phyloP scores from a whole-genome alignment of 1,140 invertebrate species.

The Sycophaga agraensis region DNA sequence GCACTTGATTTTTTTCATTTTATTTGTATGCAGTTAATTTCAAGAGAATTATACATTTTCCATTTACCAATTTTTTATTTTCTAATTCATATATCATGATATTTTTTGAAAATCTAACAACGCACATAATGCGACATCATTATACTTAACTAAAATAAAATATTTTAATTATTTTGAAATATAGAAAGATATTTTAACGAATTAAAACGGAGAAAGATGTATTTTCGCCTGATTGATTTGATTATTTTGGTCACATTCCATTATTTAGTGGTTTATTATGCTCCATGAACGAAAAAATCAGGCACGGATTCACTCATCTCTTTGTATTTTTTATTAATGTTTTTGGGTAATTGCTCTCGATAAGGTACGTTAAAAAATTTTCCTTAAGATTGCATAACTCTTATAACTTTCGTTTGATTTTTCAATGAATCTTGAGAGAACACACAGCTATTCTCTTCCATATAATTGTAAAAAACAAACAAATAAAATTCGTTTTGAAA shows the following conservation, averaged over 20 bases:
- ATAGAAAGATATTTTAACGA: slow-evolving; percentile 27
- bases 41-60: slow-evolving; percentile 23
- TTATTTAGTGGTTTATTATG: slow-evolving; percentile 9
- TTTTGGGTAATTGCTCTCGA: slow-evolving; percentile 22
- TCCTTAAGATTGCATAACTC: slow-evolving; percentile 5
- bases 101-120: no score
- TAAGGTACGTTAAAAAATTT: slow-evolving; percentile 15
- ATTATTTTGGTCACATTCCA: slow-evolving; percentile 10
- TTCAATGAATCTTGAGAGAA: slow-evolving; percentile 13
- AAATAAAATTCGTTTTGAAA: slow-evolving; percentile 19
- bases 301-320: slow-evolving; percentile 23
- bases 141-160: no score
- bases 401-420: background rate
- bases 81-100: no score
- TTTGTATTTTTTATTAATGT: slow-evolving; percentile 11
- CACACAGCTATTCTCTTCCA: slow-evolving; percentile 4
- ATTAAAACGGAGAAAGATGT: slow-evolving; percentile 20
- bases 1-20: slow-evolving; percentile 32
- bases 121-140: no score
- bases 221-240: slow-evolving; percentile 8
- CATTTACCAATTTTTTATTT: background rate
- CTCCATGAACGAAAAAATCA: slow-evolving; percentile 11
- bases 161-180: no score
- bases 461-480: slow-evolving; percentile 3
- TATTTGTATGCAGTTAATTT: slow-evolving; percentile 32